Evolutionary conservation across 2,797 vertebrate species (phyloP).

Genomic region (Amniataba percoides): DNA sequence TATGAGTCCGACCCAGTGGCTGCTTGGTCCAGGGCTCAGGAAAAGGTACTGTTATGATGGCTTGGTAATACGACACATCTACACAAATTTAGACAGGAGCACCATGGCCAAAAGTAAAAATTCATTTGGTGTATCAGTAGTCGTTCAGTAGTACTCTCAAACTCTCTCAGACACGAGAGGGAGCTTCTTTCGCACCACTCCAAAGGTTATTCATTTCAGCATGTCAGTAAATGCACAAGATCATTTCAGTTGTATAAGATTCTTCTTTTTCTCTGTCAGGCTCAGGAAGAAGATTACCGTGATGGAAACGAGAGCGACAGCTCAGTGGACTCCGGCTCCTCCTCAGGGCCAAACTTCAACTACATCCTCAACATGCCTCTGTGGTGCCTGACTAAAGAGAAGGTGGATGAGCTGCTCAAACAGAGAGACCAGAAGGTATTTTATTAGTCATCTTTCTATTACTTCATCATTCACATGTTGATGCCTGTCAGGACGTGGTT

Average conservation of each 20-base stretch:
- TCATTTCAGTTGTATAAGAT: background rate
- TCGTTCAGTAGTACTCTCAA: too few species aligned
- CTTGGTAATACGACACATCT: background rate
- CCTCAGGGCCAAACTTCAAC: constrained; percentile 96
- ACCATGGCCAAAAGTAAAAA: background rate
- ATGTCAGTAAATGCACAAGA: background rate
- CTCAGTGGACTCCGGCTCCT: constrained; percentile 90
- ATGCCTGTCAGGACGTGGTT: background rate
- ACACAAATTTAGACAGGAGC: background rate
- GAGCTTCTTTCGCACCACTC: background rate
- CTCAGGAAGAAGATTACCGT: constrained; percentile 89
- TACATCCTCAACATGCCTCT: constrained; percentile 99
- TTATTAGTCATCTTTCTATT: too few species aligned
- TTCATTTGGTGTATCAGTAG: background rate
- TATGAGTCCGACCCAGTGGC: constrained; percentile 96
- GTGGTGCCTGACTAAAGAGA: constrained; percentile 98
- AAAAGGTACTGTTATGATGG: constrained; percentile 77
- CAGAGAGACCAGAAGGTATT: constrained; percentile 95
- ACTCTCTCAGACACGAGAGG: background rate
- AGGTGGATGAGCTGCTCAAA: constrained; percentile 95
- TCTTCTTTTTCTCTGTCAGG: constrained; percentile 55
- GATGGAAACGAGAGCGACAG: constrained; percentile 91
- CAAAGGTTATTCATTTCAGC: background rate
- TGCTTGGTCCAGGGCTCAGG: constrained; percentile 94
- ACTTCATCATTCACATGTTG: background rate